Conservation (phyloP, 2,888 invertebrate species). For the Halictus ligatus region DNA sequence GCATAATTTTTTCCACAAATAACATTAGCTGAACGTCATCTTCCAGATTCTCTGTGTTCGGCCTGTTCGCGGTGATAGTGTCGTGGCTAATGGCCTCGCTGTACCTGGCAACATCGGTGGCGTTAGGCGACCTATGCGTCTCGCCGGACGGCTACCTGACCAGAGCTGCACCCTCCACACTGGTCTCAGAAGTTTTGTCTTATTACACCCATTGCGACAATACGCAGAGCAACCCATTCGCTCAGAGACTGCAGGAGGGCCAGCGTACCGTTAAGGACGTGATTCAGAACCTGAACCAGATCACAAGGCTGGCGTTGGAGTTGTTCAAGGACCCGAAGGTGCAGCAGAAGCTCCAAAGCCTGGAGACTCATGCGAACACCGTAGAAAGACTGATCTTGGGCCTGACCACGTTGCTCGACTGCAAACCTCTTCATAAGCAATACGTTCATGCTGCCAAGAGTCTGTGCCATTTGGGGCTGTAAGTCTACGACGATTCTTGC, state of each 20-base stretch:
- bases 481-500: constrained; percentile 74
- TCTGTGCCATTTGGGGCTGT: constrained; percentile 92
- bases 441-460: constrained; percentile 93
- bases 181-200: constrained; percentile 86
- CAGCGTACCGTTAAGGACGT: constrained; percentile 88
- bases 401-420: constrained; percentile 91
- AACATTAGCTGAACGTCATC: neutral
- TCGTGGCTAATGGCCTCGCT: constrained; percentile 96
- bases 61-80: constrained; percentile 93
- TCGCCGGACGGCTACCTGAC: constrained; percentile 93
- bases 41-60: constrained; percentile 92
- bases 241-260: constrained; percentile 92
- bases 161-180: constrained; percentile 77
- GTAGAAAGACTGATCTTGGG: constrained; percentile 89
- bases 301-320: constrained; percentile 85
- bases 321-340: constrained; percentile 86
- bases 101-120: constrained; percentile 94
- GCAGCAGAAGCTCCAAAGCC: constrained; percentile 90
- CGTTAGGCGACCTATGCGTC: constrained; percentile 93
- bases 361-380: constrained; percentile 91
- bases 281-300: constrained; percentile 85
- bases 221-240: constrained; percentile 92
- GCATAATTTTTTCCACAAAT: neutral
- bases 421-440: constrained; percentile 92
- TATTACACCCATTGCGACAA: constrained; percentile 94